A percentile compares a stretch with the other conserved stretches of the same genome.
These are phyloP conservation scores for Pseudocheirus occidentalis DNA, from an alignment of 2,797 vertebrate genomes.

Conservation along the genomic window DNA sequence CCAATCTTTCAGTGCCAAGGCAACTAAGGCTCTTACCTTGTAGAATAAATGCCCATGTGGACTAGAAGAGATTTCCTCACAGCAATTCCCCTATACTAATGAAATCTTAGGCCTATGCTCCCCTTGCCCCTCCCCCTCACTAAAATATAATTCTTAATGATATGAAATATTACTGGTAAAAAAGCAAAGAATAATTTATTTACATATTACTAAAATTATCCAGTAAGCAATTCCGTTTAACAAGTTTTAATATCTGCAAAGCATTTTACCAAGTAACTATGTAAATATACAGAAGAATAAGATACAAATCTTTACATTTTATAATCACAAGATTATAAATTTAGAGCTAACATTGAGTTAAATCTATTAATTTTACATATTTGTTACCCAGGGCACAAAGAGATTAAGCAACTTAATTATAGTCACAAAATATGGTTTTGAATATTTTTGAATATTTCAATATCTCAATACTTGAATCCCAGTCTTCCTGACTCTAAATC, in stretches of 20 bases:
- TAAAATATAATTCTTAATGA: not conserved
- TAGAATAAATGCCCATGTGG: not conserved
- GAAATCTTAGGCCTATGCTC: not conserved
- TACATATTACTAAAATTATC: conserved; percentile 49
- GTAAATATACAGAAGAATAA: not conserved
- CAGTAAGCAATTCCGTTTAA: not conserved
- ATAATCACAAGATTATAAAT: not conserved
- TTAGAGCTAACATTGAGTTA: not conserved
- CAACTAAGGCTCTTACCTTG: not conserved
- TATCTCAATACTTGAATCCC: not conserved
- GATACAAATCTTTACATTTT: not conserved
- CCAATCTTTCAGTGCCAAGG: not conserved
- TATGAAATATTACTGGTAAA: not conserved
- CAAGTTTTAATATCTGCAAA: not conserved
- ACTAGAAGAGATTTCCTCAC: not conserved
- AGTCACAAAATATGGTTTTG: not conserved
- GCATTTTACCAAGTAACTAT: not conserved
- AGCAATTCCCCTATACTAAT: not conserved
- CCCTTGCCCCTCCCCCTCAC: not conserved
- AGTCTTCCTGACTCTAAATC: not conserved
- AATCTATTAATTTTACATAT: not conserved
- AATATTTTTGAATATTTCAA: not conserved
- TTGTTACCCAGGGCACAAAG: not conserved
- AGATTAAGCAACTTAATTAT: not conserved
- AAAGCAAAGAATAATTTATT: conserved; percentile 18